Base-by-base conservation (phyloP, 2,888 invertebrate species). In the Luperina nickerlii region DNA sequence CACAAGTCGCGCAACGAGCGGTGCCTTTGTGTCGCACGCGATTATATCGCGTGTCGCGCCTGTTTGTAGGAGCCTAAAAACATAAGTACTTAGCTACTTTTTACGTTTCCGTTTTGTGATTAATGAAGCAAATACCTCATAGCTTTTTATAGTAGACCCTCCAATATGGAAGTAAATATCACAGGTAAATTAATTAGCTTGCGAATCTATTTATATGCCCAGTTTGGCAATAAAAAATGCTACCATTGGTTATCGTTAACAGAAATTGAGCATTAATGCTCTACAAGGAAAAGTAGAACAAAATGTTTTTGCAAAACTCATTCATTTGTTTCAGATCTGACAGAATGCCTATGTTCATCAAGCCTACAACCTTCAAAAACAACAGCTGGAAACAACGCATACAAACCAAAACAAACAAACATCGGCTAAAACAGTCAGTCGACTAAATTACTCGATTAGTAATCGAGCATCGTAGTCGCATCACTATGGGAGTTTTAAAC, bases 401-500 rank as follows among this genome's bases (percentile, higher is more conserved):
- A 76, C 75, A 11, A 66, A 62, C 57, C 20, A 45, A 65, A 81
- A 74, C 79, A 77, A 87, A 80, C 74, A 84, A 87, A 87, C 74
- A 80, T 87, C 75, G 69, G 87, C 84, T 83, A 79, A 80, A 79
- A 63, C 72, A 77, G 80, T 87, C 69, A 77, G 69, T 80, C 57
- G 84, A 80, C 77, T 62, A 87, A 84, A 85, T 80, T 84, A 84
- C 84, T 75, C 87, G 77, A 87, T 87, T 84, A 77, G 84, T 74
- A 85, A 87, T 85, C 84, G 85, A 85, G 68, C 69, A 80, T 80
- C 84, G 84, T 84, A 80, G 74, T 80, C 87, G 67, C 88, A 83
- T 80, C 88, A 86, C 86, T 85, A 88, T 83, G 78, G 83, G 88
- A 83, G 88, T 83, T 80, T 86, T 88, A 85, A 83, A 88, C 83